A percentile compares a stretch with the other conserved stretches of the same genome.
Conservation (phyloP, 1,140 invertebrate genomes). For the Parasteatoda tepidariorum region DNA sequence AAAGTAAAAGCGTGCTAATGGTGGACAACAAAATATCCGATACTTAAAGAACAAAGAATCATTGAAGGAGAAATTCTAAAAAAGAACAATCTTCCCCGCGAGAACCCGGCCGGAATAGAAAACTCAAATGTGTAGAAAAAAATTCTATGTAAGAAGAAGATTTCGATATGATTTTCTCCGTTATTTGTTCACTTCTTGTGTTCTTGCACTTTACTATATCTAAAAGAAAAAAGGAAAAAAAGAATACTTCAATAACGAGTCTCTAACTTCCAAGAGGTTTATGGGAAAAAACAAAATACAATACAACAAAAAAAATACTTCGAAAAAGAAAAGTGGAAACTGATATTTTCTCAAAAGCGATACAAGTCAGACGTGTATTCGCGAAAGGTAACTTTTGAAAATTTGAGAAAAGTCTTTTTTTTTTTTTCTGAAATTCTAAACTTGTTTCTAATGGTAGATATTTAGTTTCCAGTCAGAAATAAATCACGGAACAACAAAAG, state of each 20-base stretch:
- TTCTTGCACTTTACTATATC: conserved; percentile 24
- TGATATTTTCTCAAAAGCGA: background rate
- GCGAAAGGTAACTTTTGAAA: too few species aligned
- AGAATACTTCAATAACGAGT: conserved; percentile 39
- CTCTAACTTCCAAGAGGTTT: background rate
- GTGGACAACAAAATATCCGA: conserved; percentile 1
- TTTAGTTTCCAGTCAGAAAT: too few species aligned
- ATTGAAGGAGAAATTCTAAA: background rate
- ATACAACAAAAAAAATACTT: background rate
- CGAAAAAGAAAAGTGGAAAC: background rate
- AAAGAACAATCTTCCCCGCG: background rate
- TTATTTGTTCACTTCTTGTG: conserved; percentile 36
- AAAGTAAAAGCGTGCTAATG: too few species aligned
- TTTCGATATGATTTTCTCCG: conserved; percentile 23
- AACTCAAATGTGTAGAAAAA: background rate
- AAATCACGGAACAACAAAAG: too few species aligned
- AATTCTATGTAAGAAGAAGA: background rate
- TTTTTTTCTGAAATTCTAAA: too few species aligned
- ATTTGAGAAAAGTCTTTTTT: too few species aligned
- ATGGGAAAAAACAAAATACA: background rate
- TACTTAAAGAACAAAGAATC: conserved; percentile 20
- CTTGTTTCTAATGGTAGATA: too few species aligned
- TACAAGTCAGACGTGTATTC: background rate
- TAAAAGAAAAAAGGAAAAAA: conserved; percentile 1
- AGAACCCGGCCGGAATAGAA: background rate